Percentiles rank a stretch among this genome's conserved stretches.
Evolutionary conservation across 2,888 invertebrate species (phyloP).

Genomic region (Agonopterix alstromeriana): DNA sequence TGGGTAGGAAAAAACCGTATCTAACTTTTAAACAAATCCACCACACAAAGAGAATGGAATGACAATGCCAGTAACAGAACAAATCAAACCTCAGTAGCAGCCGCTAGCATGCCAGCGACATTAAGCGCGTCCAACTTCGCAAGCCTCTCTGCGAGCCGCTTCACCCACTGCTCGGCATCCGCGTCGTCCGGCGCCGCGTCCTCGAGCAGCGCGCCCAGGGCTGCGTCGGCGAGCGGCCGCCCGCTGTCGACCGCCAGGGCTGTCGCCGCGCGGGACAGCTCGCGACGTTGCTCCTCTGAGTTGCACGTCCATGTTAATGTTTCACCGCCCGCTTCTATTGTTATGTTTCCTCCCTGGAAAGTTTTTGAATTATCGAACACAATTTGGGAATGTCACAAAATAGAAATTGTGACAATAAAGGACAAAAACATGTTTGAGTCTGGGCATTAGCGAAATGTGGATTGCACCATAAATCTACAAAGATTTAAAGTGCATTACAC

Average conservation of each 20-base stretch:
- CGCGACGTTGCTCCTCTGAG: slow-evolving; percentile 17
- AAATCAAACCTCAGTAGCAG: slow-evolving; percentile 84
- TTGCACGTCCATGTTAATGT: slow-evolving; percentile 20
- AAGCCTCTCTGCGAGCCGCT: slow-evolving; percentile 86
- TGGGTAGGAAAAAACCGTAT: too few species aligned
- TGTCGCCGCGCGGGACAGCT: slow-evolving; percentile 24
- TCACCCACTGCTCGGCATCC: slow-evolving; percentile 84
- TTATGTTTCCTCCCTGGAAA: slow-evolving; percentile 19
- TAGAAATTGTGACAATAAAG: too few species aligned
- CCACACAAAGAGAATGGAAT: too few species aligned
- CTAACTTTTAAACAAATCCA: too few species aligned
- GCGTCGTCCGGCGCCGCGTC: slow-evolving; percentile 92
- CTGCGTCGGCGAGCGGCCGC: slow-evolving; percentile 83
- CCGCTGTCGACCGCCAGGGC: slow-evolving; percentile 87
- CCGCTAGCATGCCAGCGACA: slow-evolving; percentile 86
- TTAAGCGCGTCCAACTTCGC: slow-evolving; percentile 80
- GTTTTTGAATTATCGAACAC: too few species aligned
- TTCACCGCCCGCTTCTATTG: slow-evolving; percentile 25
- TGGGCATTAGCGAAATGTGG: too few species aligned
- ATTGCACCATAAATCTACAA: too few species aligned
- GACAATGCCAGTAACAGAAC: too few species aligned
- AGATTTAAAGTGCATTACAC: too few species aligned
- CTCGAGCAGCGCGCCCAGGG: slow-evolving; percentile 82
- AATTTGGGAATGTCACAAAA: too few species aligned
- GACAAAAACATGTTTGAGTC: too few species aligned